Evolutionary conservation across 2,888 invertebrate genomes (phyloP), one percentile per base, ranked within the genome.

Genomic region (Troglohyphantes excavatus): DNA sequence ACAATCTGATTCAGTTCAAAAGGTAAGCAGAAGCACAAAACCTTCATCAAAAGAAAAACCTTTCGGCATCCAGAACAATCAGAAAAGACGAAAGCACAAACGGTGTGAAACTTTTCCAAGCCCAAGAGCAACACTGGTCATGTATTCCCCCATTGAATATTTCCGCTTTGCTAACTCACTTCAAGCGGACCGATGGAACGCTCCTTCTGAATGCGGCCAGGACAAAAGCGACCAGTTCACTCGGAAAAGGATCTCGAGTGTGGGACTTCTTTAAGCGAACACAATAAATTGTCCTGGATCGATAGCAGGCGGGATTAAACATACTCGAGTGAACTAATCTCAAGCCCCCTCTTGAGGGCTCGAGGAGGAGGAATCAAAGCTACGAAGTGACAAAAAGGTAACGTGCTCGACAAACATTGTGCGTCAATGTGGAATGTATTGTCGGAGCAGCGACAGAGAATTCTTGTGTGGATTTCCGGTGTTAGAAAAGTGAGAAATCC

Each of bases 271-370:
- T 61, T 61, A 61, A 53, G 67, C n/a, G 68, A n/a, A 29, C 67
- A 82, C 82, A 82, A 72, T 72, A 26, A 33, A 43, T 72, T 63
- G 78, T 17, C 19, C 17, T 53, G 29, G 59, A 84, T 86, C 85
- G 78, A 78, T 59, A 61, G 68, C 59, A 17, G 53, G 21, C 19
- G 23, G 85, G 85, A 86, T 86, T 86, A 86, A 78, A 86, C 17
- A 53, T 70, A 78, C 85, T 70, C 76, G 43, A 70, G 39, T 86
- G 78, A 23, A 39, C 76, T 86, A 78, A 86, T 86, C 85, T 70
- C 13, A 17, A 21, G 11, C 9, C 53, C 26, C n/a, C 33, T 21
- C 75, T 29, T n/a, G 13, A 33, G 53, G 53, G 21, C 9, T 39
- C n/a, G n/a, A n/a, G n/a, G n/a, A n/a, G 19, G 19, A 75, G 59